These are phyloP conservation scores for Nemapogon koenigi DNA, from an alignment of 2,888 invertebrate genomes.

Conservation along the genomic window DNA sequence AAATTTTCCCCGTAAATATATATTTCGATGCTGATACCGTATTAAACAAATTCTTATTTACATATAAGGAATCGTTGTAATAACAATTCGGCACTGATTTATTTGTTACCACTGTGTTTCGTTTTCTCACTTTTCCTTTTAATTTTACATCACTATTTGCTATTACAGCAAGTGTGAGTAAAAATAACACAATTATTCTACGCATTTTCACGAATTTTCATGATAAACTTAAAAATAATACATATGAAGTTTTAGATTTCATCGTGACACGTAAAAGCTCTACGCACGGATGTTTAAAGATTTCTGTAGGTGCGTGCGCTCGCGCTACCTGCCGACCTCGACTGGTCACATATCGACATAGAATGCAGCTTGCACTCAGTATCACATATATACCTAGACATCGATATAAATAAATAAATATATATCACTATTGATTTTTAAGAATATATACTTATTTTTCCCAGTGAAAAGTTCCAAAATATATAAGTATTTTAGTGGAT, in stretches of 20 bases:
- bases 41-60: slow-evolving; percentile 3
- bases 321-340: not conserved
- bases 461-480: too few species aligned
- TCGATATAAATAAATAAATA: too few species aligned
- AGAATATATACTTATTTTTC: too few species aligned
- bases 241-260: not conserved
- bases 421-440: too few species aligned
- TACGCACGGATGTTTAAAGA: not conserved
- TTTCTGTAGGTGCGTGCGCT: slow-evolving; percentile 6
- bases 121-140: slow-evolving; percentile 51
- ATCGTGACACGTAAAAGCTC: not conserved
- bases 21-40: slow-evolving; percentile 36
- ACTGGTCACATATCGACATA: slow-evolving; percentile 3
- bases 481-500: too few species aligned
- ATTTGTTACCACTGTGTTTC: slow-evolving; percentile 49
- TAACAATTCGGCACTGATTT: slow-evolving; percentile 40
- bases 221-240: not conserved
- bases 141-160: slow-evolving; percentile 37
- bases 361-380: slow-evolving; percentile 1
- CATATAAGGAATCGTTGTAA: slow-evolving; percentile 35
- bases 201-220: not conserved
- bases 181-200: not conserved
- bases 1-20: slow-evolving; percentile 60
- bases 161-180: not conserved
- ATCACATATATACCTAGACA: too few species aligned